Conservation (phyloP, 2,888 invertebrate genomes). For the Buathra laborator region DNA sequence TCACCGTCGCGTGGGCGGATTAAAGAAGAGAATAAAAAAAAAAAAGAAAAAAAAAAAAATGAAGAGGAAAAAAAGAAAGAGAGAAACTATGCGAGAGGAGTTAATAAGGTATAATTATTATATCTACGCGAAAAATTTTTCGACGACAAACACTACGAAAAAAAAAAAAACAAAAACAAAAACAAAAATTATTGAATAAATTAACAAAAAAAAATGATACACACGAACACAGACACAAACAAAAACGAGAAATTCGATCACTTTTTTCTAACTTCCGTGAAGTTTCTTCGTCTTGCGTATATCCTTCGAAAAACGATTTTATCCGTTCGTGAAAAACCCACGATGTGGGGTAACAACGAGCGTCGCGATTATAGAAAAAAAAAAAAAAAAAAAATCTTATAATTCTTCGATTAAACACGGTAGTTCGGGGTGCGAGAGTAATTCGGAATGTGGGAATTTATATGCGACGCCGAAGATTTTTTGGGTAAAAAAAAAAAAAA, state of each 20-base stretch:
- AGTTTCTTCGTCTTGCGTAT: slow-evolving; percentile 73
- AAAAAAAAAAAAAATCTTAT: slow-evolving; percentile 44
- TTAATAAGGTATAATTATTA: slow-evolving; percentile 40
- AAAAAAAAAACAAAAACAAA: not conserved
- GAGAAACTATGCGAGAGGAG: slow-evolving; percentile 24
- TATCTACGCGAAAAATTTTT: slow-evolving; percentile 53
- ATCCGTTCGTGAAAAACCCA: slow-evolving; percentile 25
- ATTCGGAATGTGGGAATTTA: slow-evolving; percentile 44
- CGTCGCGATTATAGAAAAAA: slow-evolving; percentile 53
- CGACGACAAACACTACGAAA: slow-evolving; percentile 19
- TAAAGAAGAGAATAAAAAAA: slow-evolving; percentile 14
- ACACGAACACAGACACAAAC: slow-evolving; percentile 64
- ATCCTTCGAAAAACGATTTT: slow-evolving; percentile 69
- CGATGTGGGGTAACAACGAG: slow-evolving; percentile 23
- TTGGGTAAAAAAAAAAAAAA: slow-evolving; percentile 39
- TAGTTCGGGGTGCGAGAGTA: slow-evolving; percentile 60
- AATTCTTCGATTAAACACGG: slow-evolving; percentile 65
- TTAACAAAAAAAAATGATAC: slow-evolving; percentile 22
- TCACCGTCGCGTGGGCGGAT: slow-evolving; percentile 52
- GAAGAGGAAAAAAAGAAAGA: not conserved
- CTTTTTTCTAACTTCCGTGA: slow-evolving; percentile 78
- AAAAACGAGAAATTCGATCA: slow-evolving; percentile 70
- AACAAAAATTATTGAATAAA: slow-evolving; percentile 23
- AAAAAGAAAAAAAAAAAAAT: slow-evolving; percentile 7
- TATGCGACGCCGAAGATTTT: slow-evolving; percentile 21